These are phyloP conservation scores for Sitta europaea DNA, from an alignment of 2,113 vertebrate species.

Conservation along the genomic window DNA sequence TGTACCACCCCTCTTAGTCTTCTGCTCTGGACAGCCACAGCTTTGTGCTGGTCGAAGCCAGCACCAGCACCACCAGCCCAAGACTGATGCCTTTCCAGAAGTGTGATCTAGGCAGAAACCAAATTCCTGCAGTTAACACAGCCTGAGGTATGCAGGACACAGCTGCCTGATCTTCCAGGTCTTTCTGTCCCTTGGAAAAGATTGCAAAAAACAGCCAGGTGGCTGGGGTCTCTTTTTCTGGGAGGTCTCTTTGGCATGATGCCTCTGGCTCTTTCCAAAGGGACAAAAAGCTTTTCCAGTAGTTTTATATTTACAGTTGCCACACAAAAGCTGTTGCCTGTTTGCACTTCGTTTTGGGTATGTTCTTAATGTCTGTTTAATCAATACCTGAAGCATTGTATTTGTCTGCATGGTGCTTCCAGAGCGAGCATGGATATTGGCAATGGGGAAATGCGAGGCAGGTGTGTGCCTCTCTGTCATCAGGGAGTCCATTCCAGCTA, in stretches of 20 bases:
- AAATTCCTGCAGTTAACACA: neutral
- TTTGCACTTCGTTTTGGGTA: neutral
- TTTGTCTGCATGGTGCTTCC: neutral
- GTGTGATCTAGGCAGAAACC: neutral
- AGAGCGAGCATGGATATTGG: rapidly evolving
- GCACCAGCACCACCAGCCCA: neutral
- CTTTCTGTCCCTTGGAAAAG: neutral
- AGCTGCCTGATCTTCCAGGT: neutral
- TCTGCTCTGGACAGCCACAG: neutral
- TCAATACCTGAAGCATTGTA: neutral
- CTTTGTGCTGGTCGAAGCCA: neutral
- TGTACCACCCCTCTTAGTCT: neutral
- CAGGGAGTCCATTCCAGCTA: neutral
- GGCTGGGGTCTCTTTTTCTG: neutral
- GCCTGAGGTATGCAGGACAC: neutral
- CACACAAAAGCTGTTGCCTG: neutral
- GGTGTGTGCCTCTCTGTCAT: neutral
- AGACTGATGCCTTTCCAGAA: neutral
- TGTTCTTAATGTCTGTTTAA: neutral
- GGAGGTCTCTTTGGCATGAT: neutral
- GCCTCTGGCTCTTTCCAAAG: neutral
- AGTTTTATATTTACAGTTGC: neutral
- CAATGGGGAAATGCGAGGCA: neutral
- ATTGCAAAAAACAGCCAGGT: rapidly evolving
- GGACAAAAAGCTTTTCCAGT: neutral